Base-by-base conservation (phyloP, 1,140 invertebrate species). In the Frieseomelitta varia region DNA sequence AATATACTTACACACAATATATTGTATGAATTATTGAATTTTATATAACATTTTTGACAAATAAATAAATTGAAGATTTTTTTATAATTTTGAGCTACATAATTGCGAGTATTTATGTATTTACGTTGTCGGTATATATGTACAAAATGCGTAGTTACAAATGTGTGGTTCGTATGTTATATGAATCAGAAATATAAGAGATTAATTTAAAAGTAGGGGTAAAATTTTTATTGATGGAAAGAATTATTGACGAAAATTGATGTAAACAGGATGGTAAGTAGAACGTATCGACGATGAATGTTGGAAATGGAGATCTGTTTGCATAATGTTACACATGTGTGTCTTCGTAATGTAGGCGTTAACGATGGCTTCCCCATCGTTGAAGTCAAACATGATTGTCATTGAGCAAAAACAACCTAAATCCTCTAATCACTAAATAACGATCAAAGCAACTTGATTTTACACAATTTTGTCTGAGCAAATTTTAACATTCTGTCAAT, bases 311-410 rank as follows among this genome's bases (percentile, higher is more conserved):
- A 39, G 74, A 79, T 73, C 73, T 55, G 61, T 67, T 83, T 71
- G 84, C 75, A 30, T 8, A 77, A 30, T 74, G 17, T 55, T 74
- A 53, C 47, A 61, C 58, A 78, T 77, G 71, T 77, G 77, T 78
- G 67, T 39, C 81, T 68, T 75, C 67, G 55, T 55, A 10, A 77
- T 89, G 88, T 89, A 89, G 88, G 88, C 88, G 88, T 89, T 56
- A 89, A 89, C 88, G 79, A 89, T 89, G 88, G 88, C 87, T 84
- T 69, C 88, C 30, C 30, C 30, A 1, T 2, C 85, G 78, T 71
- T 55, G 34, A 76, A 71, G 27, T 78, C 75, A 51, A 82, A 76
- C 58, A 55, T 56, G 21, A n/a, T 78, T 51, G 51, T 79, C 39
- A 12, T 30, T 19, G 4, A 21, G 15, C 34, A 4, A 12, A 71